Evolutionary conservation across 1,140 invertebrate genomes (phyloP).

Genomic region (Drosophila tristis): DNA sequence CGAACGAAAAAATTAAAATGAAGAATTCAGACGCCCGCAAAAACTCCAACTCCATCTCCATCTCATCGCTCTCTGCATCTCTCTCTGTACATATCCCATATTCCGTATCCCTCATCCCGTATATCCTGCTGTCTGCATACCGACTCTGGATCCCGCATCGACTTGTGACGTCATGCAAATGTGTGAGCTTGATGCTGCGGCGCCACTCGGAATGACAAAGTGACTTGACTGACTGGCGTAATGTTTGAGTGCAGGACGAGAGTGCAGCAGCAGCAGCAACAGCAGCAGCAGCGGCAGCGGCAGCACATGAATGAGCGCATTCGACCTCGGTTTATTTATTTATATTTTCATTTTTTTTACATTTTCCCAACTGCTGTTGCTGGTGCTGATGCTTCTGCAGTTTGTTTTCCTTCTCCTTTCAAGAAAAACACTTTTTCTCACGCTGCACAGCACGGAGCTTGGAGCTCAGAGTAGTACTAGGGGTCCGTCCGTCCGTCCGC

Average conservation of each 20-base stretch:
- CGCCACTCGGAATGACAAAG: conserved; percentile 70
- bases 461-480: conserved; percentile 11
- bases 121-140: conserved; percentile 15
- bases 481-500: too few species aligned
- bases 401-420: conserved; percentile 61
- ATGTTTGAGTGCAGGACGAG: conserved; percentile 40
- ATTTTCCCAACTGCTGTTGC: not conserved
- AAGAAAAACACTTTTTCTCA: conserved; percentile 69
- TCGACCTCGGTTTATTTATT: conserved; percentile 82
- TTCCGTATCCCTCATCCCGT: not conserved
- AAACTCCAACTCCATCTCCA: conserved; percentile 19
- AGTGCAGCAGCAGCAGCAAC: conserved; percentile 15
- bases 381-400: not conserved
- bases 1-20: conserved; percentile 33
- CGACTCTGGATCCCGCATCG: conserved; percentile 22
- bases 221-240: conserved; percentile 65
- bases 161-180: conserved; percentile 75
- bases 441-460: conserved; percentile 29
- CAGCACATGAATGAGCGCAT: conserved; percentile 36
- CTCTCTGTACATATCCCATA: not conserved
- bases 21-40: conserved; percentile 46
- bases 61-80: too few species aligned
- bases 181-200: conserved; percentile 43
- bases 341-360: conserved; percentile 64
- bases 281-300: not conserved